Evolutionary conservation across 2,113 vertebrate genomes (phyloP).

Genomic region (Plestiodon gilberti): DNA sequence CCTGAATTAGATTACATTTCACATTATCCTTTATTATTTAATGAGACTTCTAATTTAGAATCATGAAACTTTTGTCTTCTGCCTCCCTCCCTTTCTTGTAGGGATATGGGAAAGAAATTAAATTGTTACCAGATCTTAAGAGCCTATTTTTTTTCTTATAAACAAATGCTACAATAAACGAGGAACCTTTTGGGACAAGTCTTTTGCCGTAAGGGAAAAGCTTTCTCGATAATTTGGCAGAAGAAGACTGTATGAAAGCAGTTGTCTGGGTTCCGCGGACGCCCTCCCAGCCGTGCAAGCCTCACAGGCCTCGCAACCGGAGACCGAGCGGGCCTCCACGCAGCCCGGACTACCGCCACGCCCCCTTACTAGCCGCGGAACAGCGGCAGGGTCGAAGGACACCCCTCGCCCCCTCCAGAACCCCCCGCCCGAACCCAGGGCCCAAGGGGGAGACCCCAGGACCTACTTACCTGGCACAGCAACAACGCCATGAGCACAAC

Average conservation of each 20-base stretch:
- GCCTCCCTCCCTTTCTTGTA: constrained; percentile 27
- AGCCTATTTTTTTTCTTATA: constrained; percentile 24
- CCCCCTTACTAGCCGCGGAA: too few species aligned
- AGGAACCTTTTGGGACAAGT: neutral
- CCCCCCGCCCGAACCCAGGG: too few species aligned
- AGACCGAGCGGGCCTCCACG: too few species aligned
- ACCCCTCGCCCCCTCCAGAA: too few species aligned
- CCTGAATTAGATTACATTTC: constrained; percentile 61
- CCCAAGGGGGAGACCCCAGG: too few species aligned
- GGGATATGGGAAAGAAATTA: neutral
- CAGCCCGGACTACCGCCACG: too few species aligned
- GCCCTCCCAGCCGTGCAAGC: too few species aligned
- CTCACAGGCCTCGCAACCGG: too few species aligned
- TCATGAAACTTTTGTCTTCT: constrained; percentile 34
- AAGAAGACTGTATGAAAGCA: neutral
- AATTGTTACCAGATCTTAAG: constrained; percentile 15
- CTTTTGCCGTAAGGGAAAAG: neutral
- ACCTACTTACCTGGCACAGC: too few species aligned
- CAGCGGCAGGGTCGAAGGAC: too few species aligned
- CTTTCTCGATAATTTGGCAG: accelerated
- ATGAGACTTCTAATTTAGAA: constrained; percentile 53
- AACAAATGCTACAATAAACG: constrained; percentile 29
- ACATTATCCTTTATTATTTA: constrained; percentile 57
- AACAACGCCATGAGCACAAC: too few species aligned
- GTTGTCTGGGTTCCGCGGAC: too few species aligned